These are phyloP conservation scores for Acholoe squamosa DNA, from an alignment of 2,888 invertebrate genomes.

Conservation along the genomic window DNA sequence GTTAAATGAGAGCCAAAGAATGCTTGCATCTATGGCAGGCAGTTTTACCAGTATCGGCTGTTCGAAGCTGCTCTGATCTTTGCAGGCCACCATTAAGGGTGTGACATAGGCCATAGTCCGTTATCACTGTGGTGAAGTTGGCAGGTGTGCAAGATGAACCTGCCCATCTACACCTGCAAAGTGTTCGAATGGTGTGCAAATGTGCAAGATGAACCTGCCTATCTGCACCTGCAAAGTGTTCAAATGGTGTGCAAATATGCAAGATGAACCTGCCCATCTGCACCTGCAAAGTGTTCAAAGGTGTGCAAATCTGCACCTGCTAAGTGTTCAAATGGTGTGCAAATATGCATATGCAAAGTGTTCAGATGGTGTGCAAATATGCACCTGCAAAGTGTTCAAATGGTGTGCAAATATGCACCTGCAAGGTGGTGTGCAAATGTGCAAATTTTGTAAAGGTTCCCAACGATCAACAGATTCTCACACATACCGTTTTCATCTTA, in stretches of 20 bases:
- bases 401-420: background rate
- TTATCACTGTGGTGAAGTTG: background rate
- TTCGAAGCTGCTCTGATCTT: background rate
- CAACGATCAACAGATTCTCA: too few relatives aligned
- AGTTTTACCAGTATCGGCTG: background rate
- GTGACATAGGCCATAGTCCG: constrained; percentile 6
- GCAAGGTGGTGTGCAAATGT: background rate
- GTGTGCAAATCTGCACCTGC: background rate
- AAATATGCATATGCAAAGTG: background rate
- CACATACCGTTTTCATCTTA: too few relatives aligned
- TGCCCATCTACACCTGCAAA: background rate
- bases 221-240: background rate
- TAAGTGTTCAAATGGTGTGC: background rate
- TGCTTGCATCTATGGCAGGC: background rate
- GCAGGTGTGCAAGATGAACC: background rate
- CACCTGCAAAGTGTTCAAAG: background rate
- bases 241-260: background rate
- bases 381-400: background rate
- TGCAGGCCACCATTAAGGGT: background rate
- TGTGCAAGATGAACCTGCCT: background rate
- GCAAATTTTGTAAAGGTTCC: too few relatives aligned
- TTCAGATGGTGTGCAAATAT: too few relatives aligned
- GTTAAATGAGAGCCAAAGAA: too few relatives aligned
- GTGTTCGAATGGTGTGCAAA: background rate
- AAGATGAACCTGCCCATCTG: background rate